A percentile compares a stretch with the other conserved stretches of the same genome.
Evolutionary conservation across 2,797 vertebrate genomes (phyloP).

Genomic region (Spinus olivaceus): DNA sequence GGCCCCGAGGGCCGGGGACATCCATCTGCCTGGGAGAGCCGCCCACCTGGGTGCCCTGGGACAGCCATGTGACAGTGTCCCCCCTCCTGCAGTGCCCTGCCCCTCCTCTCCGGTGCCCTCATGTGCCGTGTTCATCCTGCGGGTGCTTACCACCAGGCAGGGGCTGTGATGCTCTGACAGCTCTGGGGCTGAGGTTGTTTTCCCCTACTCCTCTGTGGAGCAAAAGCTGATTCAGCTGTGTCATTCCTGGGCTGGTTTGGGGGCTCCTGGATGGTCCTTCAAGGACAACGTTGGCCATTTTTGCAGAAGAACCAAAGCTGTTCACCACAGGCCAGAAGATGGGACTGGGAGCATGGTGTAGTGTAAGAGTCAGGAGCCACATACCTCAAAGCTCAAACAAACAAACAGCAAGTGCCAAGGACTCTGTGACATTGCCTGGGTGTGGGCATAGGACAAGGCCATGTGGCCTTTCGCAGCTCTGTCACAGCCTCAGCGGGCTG

Average conservation of each 20-base stretch:
- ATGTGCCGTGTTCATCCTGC: rapidly evolving
- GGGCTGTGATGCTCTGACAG: not conserved
- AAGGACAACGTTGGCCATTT: not conserved
- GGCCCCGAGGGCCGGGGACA: rapidly evolving
- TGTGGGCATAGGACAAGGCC: not conserved
- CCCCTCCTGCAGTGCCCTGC: not conserved
- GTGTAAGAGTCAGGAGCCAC: not conserved
- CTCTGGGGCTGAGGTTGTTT: not conserved
- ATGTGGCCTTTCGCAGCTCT: not conserved
- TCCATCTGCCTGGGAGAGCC: rapidly evolving
- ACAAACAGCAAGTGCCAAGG: not conserved
- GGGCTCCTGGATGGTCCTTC: not conserved
- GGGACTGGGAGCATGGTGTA: not conserved
- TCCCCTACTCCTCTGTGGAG: not conserved
- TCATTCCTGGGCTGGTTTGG: not conserved
- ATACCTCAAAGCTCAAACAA: not conserved
- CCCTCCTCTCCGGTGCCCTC: not conserved
- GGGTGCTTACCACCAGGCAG: not conserved
- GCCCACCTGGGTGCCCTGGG: not conserved
- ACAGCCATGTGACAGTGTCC: not conserved
- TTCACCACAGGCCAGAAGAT: not conserved
- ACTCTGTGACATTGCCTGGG: not conserved
- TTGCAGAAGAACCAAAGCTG: not conserved
- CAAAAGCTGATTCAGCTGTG: not conserved
- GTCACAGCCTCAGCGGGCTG: not conserved